Conservation (phyloP, 2,113 vertebrate genomes). For the Cheilinus undulatus region DNA sequence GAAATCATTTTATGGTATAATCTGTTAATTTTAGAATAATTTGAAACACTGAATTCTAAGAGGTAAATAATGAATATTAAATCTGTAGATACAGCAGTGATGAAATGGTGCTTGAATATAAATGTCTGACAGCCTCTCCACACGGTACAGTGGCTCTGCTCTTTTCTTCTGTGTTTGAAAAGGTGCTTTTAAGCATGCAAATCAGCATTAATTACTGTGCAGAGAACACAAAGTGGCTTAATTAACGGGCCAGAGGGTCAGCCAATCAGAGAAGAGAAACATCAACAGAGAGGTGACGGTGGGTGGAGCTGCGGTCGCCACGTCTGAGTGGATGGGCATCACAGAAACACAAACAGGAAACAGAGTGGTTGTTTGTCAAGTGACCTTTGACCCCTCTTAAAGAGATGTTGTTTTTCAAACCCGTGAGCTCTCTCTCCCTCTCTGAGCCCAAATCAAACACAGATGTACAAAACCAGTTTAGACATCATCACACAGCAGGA, state of each 20-base stretch:
- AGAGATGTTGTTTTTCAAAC: not conserved
- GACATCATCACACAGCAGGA: too few relatives aligned
- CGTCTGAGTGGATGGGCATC: not conserved
- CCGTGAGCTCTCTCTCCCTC: not conserved
- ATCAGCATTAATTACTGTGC: conserved; percentile 30
- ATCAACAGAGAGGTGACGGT: conserved; percentile 13
- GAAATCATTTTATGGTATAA: too few relatives aligned
- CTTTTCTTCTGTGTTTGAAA: conserved; percentile 9
- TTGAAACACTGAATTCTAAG: too few relatives aligned
- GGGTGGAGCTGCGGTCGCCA: conserved; percentile 8
- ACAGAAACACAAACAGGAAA: not conserved
- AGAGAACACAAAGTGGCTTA: conserved; percentile 22
- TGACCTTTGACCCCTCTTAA: conserved; percentile 31
- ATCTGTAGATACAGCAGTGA: not conserved
- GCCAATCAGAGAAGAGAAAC: conserved; percentile 22
- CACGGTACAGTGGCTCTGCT: not conserved
- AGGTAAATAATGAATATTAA: too few relatives aligned
- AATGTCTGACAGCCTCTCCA: not conserved
- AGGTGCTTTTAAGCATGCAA: conserved; percentile 18
- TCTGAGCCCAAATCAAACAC: too few relatives aligned
- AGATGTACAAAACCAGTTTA: too few relatives aligned
- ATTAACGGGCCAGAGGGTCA: conserved; percentile 17
- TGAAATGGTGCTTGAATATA: not conserved
- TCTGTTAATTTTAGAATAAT: too few relatives aligned
- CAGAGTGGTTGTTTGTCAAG: not conserved